Base-by-base conservation (phyloP, 2,797 vertebrate species). In the Leuciscus waleckii region DNA sequence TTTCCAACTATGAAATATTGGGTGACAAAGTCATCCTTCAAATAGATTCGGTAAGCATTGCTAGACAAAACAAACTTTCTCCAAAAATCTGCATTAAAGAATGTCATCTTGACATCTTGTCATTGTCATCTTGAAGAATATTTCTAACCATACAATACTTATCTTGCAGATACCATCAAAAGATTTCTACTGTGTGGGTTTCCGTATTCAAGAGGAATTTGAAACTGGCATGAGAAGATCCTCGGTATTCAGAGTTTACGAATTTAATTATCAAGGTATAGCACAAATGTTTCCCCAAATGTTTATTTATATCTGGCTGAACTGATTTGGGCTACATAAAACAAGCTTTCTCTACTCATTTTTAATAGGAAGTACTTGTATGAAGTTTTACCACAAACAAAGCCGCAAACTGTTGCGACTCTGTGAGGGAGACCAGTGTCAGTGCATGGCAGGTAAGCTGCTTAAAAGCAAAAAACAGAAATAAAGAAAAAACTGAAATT, bases 361-460 rank as follows among this genome's bases (percentile, higher is more conserved):
- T 87, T 76, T 86, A 87, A 10, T 93, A 99, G 98, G 95, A 23
- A 96, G 95, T 88, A 89, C 92, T 80, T 99, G 98, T 90, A 94
- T 92, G 49, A 90, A 95, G 13, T 90, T 93, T 85, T 98, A 98
- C 85, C 94, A 95, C n/a, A 90, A 90, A 9, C 85, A 94, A 90
- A 92, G 94, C 29, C 93, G 94, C 85, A 94, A 90, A 21, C 94
- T 98, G 39, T 92, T 96, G 90, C 94, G 90, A 77, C 91, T 98
- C 76, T 99, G 98, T 91, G 93, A 95, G 88, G 97, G 90, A 32
- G 88, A 92, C 0, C 86, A 95, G 21, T 99, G 98, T 91, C 95
- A 95, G 85, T 99, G 98, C 88, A 95, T 98, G 92, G 94, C 96
- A 95, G 98, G 98, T 99, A 95, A 93, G 35, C n/a, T 56, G 51